Evolutionary conservation across 1,140 invertebrate species (phyloP), one percentile per base, ranked within the genome.

Genomic region (Drepana arcuata): DNA sequence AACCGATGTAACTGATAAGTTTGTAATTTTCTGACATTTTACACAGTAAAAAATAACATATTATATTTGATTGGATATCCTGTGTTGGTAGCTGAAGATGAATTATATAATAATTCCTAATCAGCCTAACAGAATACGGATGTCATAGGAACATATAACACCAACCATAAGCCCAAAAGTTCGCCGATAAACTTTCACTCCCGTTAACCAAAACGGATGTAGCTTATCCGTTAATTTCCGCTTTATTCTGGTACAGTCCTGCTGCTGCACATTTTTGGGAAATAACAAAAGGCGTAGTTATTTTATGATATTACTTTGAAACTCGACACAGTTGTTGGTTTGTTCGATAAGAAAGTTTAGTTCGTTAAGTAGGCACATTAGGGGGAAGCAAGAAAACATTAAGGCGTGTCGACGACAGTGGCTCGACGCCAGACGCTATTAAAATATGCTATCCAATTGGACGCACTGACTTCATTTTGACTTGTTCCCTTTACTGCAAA

Each of bases 361-460:
- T 71, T 72, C 62, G 59, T 67, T 75, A 72, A 72, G 68, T 73
- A 75, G 71, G 63, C 58, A 72, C 68, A 72, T 75, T 72, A 72
- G 51, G 57, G 48, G 52, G 54, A 62, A 72, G 65, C 66, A 65
- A 64, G 56, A 64, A 62, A 68, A 61, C 56, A 58, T 68, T 60
- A 52, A 56, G 58, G 59, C 47, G 51, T 66, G 59, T 57, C 57
- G 62, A 52, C 57, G 66, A 46, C 59, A 67, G 60, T 63, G 68
- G 71, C 66, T 50, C 49, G 36, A 57, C 60, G 70, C 72, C 68
- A 73, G 62, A 67, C 65, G 65, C 57, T 61, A 72, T 62, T 73
- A 71, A 71, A 73, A 67, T 71, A 77, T 73, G 61, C 69, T 49
- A 65, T 65, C 63, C 61, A 70, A 70, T 71, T 51, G 58, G 54